Conservation (phyloP, 1,140 invertebrate species). For the Samia ricini region DNA sequence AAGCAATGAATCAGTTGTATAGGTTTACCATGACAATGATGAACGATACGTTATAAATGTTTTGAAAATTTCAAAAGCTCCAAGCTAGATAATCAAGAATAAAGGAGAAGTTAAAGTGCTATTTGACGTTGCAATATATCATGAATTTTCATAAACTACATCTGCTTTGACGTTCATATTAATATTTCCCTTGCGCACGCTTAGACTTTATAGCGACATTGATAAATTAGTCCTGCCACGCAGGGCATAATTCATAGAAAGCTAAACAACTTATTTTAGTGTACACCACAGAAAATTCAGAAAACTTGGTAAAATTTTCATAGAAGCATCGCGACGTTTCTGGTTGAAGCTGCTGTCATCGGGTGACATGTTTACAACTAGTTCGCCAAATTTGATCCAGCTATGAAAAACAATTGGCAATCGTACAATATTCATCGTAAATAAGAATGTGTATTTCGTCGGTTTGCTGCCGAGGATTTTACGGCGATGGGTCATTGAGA, state of each 20-base stretch:
- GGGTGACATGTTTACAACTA: slow-evolving; percentile 33
- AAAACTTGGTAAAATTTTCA: neutral
- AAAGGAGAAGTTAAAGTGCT: slow-evolving; percentile 9
- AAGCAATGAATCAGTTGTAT: no score
- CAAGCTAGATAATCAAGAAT: slow-evolving; percentile 10
- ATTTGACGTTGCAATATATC: neutral
- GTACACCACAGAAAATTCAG: neutral
- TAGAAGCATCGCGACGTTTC: neutral
- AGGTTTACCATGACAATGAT: no score
- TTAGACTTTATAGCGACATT: neutral
- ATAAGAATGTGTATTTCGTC: slow-evolving; percentile 12
- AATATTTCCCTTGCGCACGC: neutral
- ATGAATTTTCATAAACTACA: neutral
- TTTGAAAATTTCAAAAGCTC: slow-evolving; percentile 1
- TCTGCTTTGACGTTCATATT: neutral
- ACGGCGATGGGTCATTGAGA: slow-evolving; percentile 16
- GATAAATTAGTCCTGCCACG: neutral
- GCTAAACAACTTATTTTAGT: neutral
- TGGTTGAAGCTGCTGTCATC: neutral
- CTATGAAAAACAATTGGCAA: slow-evolving; percentile 30
- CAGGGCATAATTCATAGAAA: neutral
- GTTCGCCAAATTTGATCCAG: slow-evolving; percentile 4
- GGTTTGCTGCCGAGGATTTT: slow-evolving; percentile 3
- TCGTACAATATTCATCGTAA: slow-evolving; percentile 31
- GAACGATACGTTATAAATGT: no score